Evolutionary conservation across 2,797 vertebrate species (phyloP).

Genomic region (Stomatorhinus walkeri): DNA sequence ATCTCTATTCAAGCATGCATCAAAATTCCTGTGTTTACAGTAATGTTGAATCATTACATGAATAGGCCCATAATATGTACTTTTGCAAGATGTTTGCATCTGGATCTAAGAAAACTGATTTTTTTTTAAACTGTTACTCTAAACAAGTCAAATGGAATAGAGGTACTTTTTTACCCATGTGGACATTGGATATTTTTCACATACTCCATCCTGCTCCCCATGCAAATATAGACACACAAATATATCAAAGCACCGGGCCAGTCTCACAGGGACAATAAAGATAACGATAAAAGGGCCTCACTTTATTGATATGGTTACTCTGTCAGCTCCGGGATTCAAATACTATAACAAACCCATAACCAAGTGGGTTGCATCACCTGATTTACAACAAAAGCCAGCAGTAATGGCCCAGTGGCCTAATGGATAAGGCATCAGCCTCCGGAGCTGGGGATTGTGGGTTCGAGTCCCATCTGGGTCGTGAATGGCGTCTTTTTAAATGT

Average conservation of each 20-base stretch:
- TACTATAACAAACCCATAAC: background rate
- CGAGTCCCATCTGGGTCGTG: constrained; percentile 22
- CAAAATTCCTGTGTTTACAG: background rate
- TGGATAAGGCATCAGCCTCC: constrained; percentile 46
- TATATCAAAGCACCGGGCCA: background rate
- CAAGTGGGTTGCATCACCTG: background rate
- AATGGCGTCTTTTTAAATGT: background rate
- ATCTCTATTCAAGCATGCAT: background rate
- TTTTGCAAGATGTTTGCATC: background rate
- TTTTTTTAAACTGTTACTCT: background rate
- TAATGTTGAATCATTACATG: background rate
- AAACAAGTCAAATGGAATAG: background rate
- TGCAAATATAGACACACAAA: background rate
- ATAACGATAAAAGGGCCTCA: background rate
- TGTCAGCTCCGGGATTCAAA: background rate
- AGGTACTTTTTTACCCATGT: background rate
- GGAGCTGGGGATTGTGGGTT: constrained; percentile 70
- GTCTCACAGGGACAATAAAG: background rate
- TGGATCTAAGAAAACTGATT: background rate
- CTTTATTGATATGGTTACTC: background rate
- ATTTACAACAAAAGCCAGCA: accelerated
- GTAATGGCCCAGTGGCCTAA: background rate
- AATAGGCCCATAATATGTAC: too few relatives aligned
- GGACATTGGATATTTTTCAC: background rate
- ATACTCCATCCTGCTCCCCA: background rate